Evolutionary conservation across 2,797 vertebrate species (phyloP).

Genomic region (Liasis olivaceus): DNA sequence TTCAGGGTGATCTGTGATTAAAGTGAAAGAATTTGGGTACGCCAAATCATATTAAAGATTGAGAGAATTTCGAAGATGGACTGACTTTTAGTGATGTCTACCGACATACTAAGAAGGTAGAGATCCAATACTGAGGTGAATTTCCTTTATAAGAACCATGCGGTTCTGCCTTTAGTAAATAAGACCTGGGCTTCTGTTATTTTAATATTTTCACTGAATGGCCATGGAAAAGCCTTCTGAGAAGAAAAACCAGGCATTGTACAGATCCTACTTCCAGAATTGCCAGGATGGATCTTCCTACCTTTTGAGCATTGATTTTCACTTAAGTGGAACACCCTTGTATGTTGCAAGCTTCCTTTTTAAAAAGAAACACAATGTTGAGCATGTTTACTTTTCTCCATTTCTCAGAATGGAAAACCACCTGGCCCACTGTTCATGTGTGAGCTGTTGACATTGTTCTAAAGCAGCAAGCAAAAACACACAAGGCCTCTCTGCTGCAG

Average conservation of each 20-base stretch:
- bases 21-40: neutral
- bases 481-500: neutral
- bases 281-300: neutral
- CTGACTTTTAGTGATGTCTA: neutral
- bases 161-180: neutral
- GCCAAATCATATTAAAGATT: slow-evolving; percentile 1
- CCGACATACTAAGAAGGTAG: neutral
- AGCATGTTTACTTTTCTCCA: neutral
- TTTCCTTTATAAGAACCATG: neutral
- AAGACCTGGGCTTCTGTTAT: neutral
- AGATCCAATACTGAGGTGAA: neutral
- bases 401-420: neutral
- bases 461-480: neutral
- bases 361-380: neutral
- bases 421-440: too few relatives aligned
- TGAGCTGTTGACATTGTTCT: neutral
- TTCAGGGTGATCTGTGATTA: slow-evolving; percentile 5
- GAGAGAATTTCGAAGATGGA: neutral
- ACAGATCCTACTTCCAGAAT: neutral
- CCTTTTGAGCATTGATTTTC: neutral
- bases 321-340: neutral
- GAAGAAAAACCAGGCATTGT: neutral
- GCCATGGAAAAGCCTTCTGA: neutral
- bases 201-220: neutral
- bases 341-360: neutral